Conservation (phyloP, 2,888 invertebrate species). For the Halictus ligatus region DNA sequence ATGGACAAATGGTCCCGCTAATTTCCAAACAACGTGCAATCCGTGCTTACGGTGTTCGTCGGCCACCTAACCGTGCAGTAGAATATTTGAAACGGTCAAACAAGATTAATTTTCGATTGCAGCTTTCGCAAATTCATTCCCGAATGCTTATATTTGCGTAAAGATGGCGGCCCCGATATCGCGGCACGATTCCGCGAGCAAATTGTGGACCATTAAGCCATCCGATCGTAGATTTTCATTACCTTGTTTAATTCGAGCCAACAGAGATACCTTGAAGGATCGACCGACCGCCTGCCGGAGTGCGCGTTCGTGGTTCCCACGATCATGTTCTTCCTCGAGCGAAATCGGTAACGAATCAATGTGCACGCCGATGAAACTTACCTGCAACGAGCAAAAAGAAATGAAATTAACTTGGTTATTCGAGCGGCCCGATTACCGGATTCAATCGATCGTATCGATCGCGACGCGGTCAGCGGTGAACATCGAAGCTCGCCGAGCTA, state of each 20-base stretch:
- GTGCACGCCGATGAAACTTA: conserved; percentile 15
- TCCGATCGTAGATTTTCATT: conserved; percentile 35
- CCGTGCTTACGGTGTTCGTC: neutral
- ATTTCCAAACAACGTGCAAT: neutral
- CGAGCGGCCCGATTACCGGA: conserved; percentile 8
- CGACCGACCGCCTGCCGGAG: neutral
- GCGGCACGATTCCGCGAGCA: neutral
- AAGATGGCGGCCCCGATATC: neutral
- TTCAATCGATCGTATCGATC: conserved; percentile 41
- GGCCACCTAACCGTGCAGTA: accelerated
- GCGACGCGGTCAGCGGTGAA: conserved; percentile 25
- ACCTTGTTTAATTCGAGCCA: conserved; percentile 41
- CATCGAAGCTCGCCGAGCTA: conserved; percentile 9
- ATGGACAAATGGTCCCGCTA: neutral
- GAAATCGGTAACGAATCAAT: conserved; percentile 34
- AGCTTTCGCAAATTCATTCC: no score
- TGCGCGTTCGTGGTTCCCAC: conserved; percentile 35
- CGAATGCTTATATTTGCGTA: neutral
- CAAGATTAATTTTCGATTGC: neutral
- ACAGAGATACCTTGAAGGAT: conserved; percentile 40
- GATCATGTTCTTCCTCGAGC: neutral
- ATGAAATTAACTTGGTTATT: conserved; percentile 8
- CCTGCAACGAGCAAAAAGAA: neutral
- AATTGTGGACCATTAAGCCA: neutral
- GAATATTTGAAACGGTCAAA: neutral